phyloP scores from a whole-genome alignment of 2,113 vertebrate genomes.

The Jaculus jaculus region DNA sequence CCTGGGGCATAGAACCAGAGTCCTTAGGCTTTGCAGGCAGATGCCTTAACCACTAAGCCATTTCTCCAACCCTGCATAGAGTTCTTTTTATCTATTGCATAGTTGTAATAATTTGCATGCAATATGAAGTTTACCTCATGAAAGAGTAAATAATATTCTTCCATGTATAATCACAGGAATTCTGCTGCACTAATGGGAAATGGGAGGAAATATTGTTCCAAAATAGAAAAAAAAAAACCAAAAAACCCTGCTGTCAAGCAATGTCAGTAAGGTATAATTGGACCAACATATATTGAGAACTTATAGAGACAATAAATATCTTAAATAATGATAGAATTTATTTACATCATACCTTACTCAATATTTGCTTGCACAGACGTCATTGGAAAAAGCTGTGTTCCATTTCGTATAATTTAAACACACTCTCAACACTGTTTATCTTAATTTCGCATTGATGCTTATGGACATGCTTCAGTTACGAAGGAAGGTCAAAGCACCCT shows the following conservation, averaged over 20 bases:
- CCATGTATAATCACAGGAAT: not conserved
- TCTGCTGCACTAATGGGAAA: not conserved
- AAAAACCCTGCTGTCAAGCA: not conserved
- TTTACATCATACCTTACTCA: not conserved
- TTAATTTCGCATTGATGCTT: slow-evolving; percentile 68
- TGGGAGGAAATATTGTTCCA: not conserved
- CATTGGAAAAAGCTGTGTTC: not conserved
- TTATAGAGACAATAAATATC: not conserved
- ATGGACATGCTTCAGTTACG: slow-evolving; percentile 72
- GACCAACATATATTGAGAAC: not conserved
- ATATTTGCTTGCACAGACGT: not conserved
- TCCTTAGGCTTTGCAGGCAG: too few species aligned
- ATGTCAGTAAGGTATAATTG: not conserved
- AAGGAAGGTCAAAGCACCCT: slow-evolving; percentile 69
- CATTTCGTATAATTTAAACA: slow-evolving; percentile 14
- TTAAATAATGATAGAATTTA: not conserved
- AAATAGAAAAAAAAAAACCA: not conserved
- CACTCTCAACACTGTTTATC: slow-evolving; percentile 47
- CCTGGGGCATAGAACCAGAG: too few species aligned
- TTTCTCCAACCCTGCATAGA: too few species aligned
- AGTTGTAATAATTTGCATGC: not conserved
- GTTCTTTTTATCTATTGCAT: not conserved
- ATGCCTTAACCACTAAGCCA: too few species aligned
- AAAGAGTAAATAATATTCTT: not conserved
- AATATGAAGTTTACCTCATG: not conserved